Percentiles rank a stretch among this genome's conserved stretches.
Evolutionary conservation across 2,888 invertebrate genomes (phyloP).

Genomic region (Dioctria rufipes): DNA sequence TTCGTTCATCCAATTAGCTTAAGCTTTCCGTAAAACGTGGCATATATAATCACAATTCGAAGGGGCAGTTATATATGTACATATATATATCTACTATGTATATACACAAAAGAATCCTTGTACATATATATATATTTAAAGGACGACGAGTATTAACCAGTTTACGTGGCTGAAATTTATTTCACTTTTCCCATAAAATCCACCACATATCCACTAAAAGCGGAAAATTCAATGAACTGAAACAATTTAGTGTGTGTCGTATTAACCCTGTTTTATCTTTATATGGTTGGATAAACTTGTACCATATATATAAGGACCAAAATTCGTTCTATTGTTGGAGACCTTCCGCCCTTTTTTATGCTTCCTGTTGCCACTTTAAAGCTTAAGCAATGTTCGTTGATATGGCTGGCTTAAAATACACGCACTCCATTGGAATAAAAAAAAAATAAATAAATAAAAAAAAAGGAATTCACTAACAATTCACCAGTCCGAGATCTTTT

Average conservation of each 20-base stretch:
- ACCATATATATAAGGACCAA: constrained; percentile 42
- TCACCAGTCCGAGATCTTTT: constrained; percentile 4
- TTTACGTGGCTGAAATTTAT: constrained; percentile 52
- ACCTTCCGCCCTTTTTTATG: constrained; percentile 51
- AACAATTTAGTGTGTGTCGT: constrained; percentile 59
- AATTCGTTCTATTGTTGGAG: constrained; percentile 50
- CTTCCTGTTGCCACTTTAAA: constrained; percentile 52
- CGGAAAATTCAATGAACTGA: constrained; percentile 59
- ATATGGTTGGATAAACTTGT: constrained; percentile 59
- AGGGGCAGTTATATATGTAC: not conserved
- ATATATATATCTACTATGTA: no score
- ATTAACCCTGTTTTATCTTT: constrained; percentile 60
- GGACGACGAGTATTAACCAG: constrained; percentile 27
- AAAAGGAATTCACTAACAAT: constrained; percentile 13
- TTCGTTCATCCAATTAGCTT: constrained; percentile 37
- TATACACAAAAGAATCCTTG: no score
- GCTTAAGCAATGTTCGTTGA: not conserved
- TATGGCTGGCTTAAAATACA: constrained; percentile 13
- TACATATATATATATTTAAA: no score
- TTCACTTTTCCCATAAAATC: constrained; percentile 53
- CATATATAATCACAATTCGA: not conserved
- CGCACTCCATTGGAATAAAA: constrained; percentile 5
- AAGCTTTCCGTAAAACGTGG: constrained; percentile 18
- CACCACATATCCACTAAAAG: constrained; percentile 48
- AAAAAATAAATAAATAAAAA: no score